Evolutionary conservation across 2,113 vertebrate genomes (phyloP).

Genomic region (Heterocephalus glaber): DNA sequence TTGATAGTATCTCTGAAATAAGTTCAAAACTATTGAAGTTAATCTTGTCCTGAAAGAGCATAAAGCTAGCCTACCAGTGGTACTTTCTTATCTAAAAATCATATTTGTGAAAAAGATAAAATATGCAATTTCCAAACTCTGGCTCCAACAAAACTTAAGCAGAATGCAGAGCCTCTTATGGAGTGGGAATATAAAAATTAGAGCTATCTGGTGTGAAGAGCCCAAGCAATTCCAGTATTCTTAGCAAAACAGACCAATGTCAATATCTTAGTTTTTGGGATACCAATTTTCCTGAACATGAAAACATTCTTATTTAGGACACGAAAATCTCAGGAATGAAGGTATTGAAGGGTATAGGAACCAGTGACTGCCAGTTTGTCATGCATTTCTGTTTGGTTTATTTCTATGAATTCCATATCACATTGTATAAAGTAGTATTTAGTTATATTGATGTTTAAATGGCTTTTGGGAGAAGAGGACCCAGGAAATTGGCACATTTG

Average conservation of each 20-base stretch:
- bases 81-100: slow-evolving; percentile 51
- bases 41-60: not conserved
- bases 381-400: not conserved
- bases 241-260: not conserved
- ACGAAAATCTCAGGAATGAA: not conserved
- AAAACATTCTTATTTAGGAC: not conserved
- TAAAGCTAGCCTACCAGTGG: not conserved
- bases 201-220: not conserved
- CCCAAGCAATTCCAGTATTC: not conserved
- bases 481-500: slow-evolving; percentile 12
- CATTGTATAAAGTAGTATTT: not conserved
- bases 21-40: not conserved
- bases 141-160: not conserved
- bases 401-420: not conserved
- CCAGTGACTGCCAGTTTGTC: not conserved
- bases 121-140: not conserved
- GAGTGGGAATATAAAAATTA: not conserved
- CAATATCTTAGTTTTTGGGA: not conserved
- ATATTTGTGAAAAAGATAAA: slow-evolving; percentile 40
- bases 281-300: not conserved
- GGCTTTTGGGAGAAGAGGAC: not conserved
- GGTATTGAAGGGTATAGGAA: not conserved
- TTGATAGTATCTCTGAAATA: slow-evolving; percentile 41
- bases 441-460: not conserved
- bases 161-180: not conserved